These are phyloP conservation scores for Pammene aurita DNA, from an alignment of 2,888 invertebrate genomes.

Conservation along the genomic window DNA sequence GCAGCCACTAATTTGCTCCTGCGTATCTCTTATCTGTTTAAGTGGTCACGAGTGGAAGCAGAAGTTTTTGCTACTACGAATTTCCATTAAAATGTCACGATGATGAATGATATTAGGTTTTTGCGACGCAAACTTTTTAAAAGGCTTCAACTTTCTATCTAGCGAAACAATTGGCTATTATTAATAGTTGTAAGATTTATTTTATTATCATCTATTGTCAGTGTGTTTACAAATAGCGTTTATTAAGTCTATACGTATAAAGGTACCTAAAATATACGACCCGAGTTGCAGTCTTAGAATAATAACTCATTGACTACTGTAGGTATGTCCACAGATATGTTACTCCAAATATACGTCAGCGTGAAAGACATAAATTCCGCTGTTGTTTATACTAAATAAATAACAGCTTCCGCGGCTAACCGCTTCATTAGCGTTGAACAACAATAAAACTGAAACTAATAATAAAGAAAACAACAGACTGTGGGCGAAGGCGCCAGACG, in stretches of 20 bases:
- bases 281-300: too few relatives aligned
- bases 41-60: slow-evolving; percentile 35
- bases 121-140: slow-evolving; percentile 22
- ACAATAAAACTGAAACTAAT: slow-evolving; percentile 33
- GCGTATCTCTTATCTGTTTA: slow-evolving; percentile 27
- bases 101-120: slow-evolving; percentile 31
- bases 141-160: slow-evolving; percentile 28
- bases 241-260: too few relatives aligned
- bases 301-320: too few relatives aligned
- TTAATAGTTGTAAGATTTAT: background rate
- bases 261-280: too few relatives aligned
- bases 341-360: background rate
- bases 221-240: background rate
- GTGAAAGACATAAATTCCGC: background rate
- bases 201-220: background rate
- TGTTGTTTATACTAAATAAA: background rate
- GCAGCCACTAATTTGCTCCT: slow-evolving; percentile 30
- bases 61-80: slow-evolving; percentile 33
- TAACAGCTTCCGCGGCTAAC: slow-evolving; percentile 11
- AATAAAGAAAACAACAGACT: slow-evolving; percentile 51
- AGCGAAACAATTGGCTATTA: slow-evolving; percentile 10
- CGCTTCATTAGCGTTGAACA: slow-evolving; percentile 21
- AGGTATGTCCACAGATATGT: background rate
- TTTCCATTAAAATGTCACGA: slow-evolving; percentile 40
- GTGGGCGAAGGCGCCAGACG: slow-evolving; percentile 55